Evolutionary conservation across 2,113 vertebrate species (phyloP).

Genomic region (Capreolus pygargus): DNA sequence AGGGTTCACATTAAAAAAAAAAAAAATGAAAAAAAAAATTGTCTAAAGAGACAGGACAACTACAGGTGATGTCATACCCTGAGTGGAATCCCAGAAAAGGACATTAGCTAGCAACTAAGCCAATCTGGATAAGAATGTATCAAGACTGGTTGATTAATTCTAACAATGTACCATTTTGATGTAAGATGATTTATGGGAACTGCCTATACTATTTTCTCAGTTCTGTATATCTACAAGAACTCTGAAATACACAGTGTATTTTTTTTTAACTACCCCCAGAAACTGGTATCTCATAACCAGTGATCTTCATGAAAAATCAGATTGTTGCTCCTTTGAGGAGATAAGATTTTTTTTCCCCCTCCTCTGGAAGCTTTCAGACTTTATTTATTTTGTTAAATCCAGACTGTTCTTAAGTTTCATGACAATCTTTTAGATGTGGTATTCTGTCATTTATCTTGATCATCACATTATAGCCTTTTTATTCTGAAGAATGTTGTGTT

Average conservation of each 20-base stretch:
- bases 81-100: not conserved
- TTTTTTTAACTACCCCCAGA: not conserved
- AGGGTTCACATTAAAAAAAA: not conserved
- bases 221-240: not conserved
- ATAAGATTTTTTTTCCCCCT: not conserved
- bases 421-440: slow-evolving; percentile 15
- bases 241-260: not conserved
- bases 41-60: not conserved
- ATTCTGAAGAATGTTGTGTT: not conserved
- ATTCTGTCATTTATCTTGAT: slow-evolving; percentile 46
- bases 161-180: not conserved
- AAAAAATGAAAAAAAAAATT: not conserved
- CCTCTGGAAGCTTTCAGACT: slow-evolving; percentile 36
- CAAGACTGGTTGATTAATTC: not conserved
- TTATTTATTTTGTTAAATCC: slow-evolving; percentile 47
- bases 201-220: not conserved
- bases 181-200: not conserved
- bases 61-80: not conserved
- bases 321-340: not conserved
- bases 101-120: not conserved
- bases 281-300: not conserved
- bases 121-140: not conserved
- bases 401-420: slow-evolving; percentile 9
- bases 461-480: not conserved
- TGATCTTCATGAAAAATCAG: not conserved